Conservation (phyloP, 2,797 vertebrate species). For the Gallirallus australis region DNA sequence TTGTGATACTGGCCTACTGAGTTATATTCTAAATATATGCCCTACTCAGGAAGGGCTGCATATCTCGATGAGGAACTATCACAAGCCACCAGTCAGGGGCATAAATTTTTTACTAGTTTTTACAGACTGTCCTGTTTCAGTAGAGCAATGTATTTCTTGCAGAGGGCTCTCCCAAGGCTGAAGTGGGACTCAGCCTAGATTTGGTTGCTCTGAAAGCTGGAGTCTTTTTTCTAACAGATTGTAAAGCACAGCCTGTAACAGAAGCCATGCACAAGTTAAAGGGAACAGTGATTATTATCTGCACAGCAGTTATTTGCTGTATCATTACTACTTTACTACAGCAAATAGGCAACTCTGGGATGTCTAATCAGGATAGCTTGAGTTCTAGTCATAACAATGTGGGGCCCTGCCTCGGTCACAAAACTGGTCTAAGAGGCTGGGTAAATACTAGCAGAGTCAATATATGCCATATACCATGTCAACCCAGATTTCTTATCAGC, state of each 20-base stretch:
- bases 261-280: background rate
- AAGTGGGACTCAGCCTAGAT: background rate
- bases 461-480: background rate
- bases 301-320: background rate
- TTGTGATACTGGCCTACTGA: fast-evolving
- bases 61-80: background rate
- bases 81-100: background rate
- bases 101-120: background rate
- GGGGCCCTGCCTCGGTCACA: background rate
- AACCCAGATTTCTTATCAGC: background rate
- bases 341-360: background rate
- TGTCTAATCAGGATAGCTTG: background rate
- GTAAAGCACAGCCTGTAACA: background rate
- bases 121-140: background rate
- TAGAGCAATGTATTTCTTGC: background rate
- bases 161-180: background rate
- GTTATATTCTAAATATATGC: background rate
- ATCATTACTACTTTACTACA: background rate
- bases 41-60: background rate
- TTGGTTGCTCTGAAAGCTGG: background rate
- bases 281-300: background rate
- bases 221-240: background rate
- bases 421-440: background rate
- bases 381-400: background rate
- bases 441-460: background rate